Base-by-base conservation (phyloP, 1,140 invertebrate species). In the Bombus pascuorum region DNA sequence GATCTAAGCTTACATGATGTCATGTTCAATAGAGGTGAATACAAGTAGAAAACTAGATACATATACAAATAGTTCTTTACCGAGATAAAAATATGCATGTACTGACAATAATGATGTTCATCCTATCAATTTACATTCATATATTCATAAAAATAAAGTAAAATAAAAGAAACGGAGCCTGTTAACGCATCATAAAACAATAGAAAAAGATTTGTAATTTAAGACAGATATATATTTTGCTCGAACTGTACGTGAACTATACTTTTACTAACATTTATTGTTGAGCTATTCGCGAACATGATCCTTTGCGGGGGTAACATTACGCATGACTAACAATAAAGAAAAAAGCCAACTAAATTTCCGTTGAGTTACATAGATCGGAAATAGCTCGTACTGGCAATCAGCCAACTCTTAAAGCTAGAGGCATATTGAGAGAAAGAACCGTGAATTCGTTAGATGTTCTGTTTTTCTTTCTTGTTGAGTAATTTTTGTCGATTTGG, bases 211-310 rank as follows among this genome's bases (percentile, higher is more conserved):
- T 65, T 32, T n/a, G 28, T 4, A 12, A n/a, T 62, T 62, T 34
- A 34, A 66, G 32, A 65, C 12, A 66, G 1, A 66, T 22, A 34
- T 34, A 25, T 71, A 57, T 71, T 68, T 86, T 65, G 70, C 42
- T 22, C 78, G 62, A 73, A 37, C 88, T n/a, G 86, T 89, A 89
- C 86, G 89, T 92, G 87, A 91, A 92, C 82, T 62, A 62, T 72
- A 91, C n/a, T 8, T 68, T 92, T 92, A 91, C 73, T 65, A 87
- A 86, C 79, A 91, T 90, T 90, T 92, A 89, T 83, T 34, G 81
- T 66, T 89, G 83, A 91, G 81, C 85, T 71, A 18, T 81, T 37
- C 62, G 22, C 34, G 47, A 75, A 68, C 28, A 70, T 75, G 32
- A 71, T 34, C 8, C 4, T 71, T 71, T 57, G 47, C 47, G 47